Base-by-base conservation (phyloP, 2,113 vertebrate species). In the Melanostigma gelatinosum region DNA sequence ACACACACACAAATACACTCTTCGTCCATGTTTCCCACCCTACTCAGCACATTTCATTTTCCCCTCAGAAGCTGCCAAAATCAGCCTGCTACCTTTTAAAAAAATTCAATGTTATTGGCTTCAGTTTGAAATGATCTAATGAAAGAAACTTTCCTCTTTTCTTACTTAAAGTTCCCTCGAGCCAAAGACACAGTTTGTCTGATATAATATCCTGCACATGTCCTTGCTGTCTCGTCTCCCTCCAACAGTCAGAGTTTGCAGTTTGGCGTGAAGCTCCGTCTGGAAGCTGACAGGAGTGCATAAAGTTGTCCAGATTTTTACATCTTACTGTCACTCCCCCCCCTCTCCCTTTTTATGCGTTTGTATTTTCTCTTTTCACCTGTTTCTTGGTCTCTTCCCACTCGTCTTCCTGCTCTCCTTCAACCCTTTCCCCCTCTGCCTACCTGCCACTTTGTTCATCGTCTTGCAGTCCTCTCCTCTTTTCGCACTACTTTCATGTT, bases 1-100 rank as follows among this genome's bases (percentile, higher is more conserved):
- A 38, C 61, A 63, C 61, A 63, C 18, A 38, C 32, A 61, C 60
- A 61, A 16, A 36, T 15, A 60, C 57, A 60, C 27, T 7, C 50
- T 32, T 62, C 82, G 85, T 91, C 85, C 82, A 77, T 92, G 84
- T 87, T 84, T 62, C 70, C 72, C 75, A 75, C 82, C 75, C 76
- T 69, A 81, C 86, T 84, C 86, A 83, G 86, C 89, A 87, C 83
- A 88, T 92, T 90, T 88, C 65, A 85, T 88, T 90, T 88, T 68
- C 83, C 83, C 68, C 63, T 61, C 36, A 32, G 52, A 29, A 38
- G 65, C 86, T 87, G 89, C 87, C 91, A 93, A 85, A 87, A 72
- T 88, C 84, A 75, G 72, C 83, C 75, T 70, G 48, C 73, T 69
- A 78, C 84, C 76, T 88, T 86, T 85, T 57, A 6, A 79, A 83